Percentiles rank a stretch among this genome's conserved stretches.
Conservation (phyloP, 2,797 vertebrate species). For the Pogoniulus pusillus region DNA sequence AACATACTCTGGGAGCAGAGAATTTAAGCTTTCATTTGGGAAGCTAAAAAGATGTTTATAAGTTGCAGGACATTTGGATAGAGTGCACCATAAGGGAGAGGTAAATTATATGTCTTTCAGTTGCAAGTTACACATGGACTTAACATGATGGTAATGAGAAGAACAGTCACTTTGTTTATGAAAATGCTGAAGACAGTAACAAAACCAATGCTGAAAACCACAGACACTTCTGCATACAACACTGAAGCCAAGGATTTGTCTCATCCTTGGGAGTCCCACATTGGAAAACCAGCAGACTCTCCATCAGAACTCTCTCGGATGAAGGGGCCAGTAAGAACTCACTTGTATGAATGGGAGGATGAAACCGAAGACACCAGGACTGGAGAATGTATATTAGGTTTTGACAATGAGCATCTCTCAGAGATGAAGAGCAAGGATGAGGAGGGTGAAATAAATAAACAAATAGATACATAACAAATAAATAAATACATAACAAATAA, state of each 20-base stretch:
- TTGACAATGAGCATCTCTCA: constrained; percentile 72
- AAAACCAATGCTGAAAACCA: constrained; percentile 74
- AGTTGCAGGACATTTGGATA: no score
- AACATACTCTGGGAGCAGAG: no score
- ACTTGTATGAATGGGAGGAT: constrained; percentile 79
- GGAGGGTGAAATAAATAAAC: constrained; percentile 73
- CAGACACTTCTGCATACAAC: constrained; percentile 73
- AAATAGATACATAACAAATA: no score
- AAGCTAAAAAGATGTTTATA: no score
- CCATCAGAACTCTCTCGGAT: constrained; percentile 72
- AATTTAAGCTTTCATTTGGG: no score
- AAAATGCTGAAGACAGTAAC: constrained; percentile 76
- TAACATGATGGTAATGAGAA: constrained; percentile 79
- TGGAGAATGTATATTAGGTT: constrained; percentile 73
- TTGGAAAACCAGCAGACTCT: constrained; percentile 78
- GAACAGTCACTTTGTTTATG: constrained; percentile 83
- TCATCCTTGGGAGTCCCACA: constrained; percentile 79
- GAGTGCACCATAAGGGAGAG: no score
- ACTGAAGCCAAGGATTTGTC: constrained; percentile 77
- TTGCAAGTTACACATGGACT: no score
- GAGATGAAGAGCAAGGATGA: constrained; percentile 76
- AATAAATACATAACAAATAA: no score
- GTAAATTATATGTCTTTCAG: no score
- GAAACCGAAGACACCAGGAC: constrained; percentile 72
- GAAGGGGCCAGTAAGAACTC: constrained; percentile 77